A percentile compares a stretch with the other conserved stretches of the same genome.
phyloP scores from a whole-genome alignment of 2,113 vertebrate genomes.

The Sula dactylatra region DNA sequence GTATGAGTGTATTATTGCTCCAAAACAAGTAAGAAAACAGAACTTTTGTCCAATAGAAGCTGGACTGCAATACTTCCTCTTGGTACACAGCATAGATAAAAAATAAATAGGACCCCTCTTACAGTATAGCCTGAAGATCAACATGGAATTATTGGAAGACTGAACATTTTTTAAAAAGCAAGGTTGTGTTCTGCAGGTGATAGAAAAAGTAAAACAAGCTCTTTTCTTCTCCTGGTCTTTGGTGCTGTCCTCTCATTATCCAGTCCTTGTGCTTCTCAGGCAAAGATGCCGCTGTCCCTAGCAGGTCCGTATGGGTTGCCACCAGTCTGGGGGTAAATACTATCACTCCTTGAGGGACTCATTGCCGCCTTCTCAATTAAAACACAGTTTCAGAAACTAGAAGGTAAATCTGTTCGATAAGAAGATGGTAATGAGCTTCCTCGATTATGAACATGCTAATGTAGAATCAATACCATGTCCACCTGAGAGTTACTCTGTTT shows the following conservation, averaged over 20 bases:
- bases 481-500: neutral
- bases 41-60: neutral
- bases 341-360: neutral
- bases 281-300: neutral
- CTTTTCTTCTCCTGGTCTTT: neutral
- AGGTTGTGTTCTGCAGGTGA: neutral
- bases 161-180: neutral
- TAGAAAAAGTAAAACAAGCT: neutral
- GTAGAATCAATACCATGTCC: neutral
- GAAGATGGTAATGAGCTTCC: neutral
- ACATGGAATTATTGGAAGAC: neutral
- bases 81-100: neutral
- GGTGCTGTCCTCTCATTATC: neutral
- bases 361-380: neutral
- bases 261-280: neutral
- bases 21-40: neutral
- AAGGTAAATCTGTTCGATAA: neutral
- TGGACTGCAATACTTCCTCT: neutral
- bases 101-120: neutral
- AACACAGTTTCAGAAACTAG: neutral
- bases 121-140: neutral
- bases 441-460: neutral
- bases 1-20: neutral
- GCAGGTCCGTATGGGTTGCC: neutral
- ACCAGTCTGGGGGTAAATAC: neutral